Evolutionary conservation across 2,113 vertebrate genomes (phyloP).

Genomic region (Electrona antarctica): DNA sequence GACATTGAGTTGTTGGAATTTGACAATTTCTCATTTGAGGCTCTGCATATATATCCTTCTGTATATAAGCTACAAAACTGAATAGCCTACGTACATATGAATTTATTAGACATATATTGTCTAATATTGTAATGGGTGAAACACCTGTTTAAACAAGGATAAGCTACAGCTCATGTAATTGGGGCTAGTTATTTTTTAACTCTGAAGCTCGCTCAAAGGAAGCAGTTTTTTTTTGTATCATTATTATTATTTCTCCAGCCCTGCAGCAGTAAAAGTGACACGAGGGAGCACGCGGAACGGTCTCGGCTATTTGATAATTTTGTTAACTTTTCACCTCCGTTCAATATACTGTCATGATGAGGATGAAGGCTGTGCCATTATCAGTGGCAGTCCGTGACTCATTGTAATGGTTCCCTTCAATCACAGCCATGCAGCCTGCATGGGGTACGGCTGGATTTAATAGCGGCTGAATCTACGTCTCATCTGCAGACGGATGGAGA

Average conservation of each 20-base stretch:
- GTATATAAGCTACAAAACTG: neutral
- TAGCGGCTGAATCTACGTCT: conserved; percentile 69
- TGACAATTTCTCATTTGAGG: neutral
- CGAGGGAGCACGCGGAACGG: conserved; percentile 23
- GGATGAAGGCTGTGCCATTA: conserved; percentile 62
- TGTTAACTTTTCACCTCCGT: conserved; percentile 74
- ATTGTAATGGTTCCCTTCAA: conserved; percentile 76
- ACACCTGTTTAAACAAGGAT: neutral
- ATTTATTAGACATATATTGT: too few relatives aligned
- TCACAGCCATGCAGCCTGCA: conserved; percentile 46
- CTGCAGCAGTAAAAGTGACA: conserved; percentile 21
- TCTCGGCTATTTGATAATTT: conserved; percentile 63
- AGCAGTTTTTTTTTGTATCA: conserved; percentile 1
- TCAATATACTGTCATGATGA: conserved; percentile 67
- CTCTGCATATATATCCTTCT: neutral
- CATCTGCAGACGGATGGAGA: conserved; percentile 60
- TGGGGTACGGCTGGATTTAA: conserved; percentile 61
- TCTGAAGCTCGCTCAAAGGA: neutral
- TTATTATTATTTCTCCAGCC: conserved; percentile 32
- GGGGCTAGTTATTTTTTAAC: neutral
- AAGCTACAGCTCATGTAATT: neutral
- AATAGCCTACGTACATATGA: neutral
- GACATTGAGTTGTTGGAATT: neutral
- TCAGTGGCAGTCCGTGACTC: conserved; percentile 71
- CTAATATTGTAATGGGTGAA: neutral